phyloP scores from a whole-genome alignment of 2,113 vertebrate species.

The Proteles cristata region DNA sequence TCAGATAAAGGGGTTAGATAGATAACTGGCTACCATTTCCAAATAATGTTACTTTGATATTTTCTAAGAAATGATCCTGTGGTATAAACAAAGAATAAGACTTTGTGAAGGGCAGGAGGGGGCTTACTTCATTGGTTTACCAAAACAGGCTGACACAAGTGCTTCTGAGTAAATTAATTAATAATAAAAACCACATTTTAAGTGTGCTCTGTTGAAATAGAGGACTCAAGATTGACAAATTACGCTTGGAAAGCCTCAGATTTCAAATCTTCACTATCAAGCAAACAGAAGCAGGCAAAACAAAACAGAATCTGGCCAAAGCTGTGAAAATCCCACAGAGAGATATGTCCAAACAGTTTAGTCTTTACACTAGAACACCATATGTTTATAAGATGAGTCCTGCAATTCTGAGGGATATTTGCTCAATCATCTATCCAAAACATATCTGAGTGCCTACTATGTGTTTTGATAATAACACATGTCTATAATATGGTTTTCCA shows the following conservation, averaged over 20 bases:
- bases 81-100: background rate
- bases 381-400: background rate
- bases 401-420: background rate
- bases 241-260: background rate
- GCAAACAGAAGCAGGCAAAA: background rate
- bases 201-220: background rate
- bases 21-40: background rate
- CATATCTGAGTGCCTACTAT: background rate
- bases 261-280: constrained; percentile 13
- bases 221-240: background rate
- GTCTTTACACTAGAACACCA: background rate
- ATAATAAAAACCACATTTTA: background rate
- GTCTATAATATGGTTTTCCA: background rate
- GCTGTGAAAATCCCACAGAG: background rate
- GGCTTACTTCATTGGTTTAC: background rate
- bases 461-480: background rate
- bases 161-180: background rate
- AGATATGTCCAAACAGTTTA: background rate
- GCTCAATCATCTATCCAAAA: background rate
- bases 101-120: background rate
- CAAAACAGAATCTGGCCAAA: constrained; percentile 1
- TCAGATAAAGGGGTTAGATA: background rate
- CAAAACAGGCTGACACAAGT: background rate
- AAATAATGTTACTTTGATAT: background rate
- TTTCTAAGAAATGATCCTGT: constrained; percentile 10